Conservation (phyloP, 2,888 invertebrate genomes). For the Fissipunctia ypsillon region DNA sequence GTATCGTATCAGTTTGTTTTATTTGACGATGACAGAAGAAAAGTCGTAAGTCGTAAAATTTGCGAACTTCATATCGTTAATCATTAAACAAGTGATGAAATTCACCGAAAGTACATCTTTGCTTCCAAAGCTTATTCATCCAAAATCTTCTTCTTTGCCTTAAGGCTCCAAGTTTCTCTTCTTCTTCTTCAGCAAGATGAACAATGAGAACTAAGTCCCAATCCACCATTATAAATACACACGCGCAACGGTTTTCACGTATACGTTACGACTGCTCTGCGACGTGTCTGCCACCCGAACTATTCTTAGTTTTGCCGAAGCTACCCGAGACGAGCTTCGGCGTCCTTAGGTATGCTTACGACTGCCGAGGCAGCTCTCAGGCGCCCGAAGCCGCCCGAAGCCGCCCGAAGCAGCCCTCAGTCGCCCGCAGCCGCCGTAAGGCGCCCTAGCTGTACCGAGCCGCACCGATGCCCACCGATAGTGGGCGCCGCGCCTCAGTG, state of each 20-base stretch:
- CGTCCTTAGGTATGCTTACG: background rate
- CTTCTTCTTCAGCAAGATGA: background rate
- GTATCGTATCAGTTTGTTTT: too few relatives aligned
- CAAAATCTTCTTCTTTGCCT: background rate
- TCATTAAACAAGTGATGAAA: too few relatives aligned
- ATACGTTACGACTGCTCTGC: background rate
- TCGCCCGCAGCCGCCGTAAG: too few relatives aligned
- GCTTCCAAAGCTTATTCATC: background rate
- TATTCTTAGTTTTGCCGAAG: conserved; percentile 7
- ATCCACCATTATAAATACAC: background rate
- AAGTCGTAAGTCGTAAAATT: too few relatives aligned
- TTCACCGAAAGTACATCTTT: too few relatives aligned
- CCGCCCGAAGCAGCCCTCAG: background rate
- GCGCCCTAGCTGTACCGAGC: background rate
- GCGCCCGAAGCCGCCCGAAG: background rate
- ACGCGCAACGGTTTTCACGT: background rate
- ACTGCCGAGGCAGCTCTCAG: conserved; percentile 4
- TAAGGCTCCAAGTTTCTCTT: background rate
- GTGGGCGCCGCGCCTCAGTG: background rate
- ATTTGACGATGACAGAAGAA: background rate
- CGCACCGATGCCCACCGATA: background rate
- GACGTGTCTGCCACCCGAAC: background rate
- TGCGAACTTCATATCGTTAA: background rate
- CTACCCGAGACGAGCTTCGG: background rate
- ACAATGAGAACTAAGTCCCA: background rate